Percentiles rank a stretch among this genome's conserved stretches.
Conservation (phyloP, 2,888 invertebrate genomes). For the Rhingia campestris region DNA sequence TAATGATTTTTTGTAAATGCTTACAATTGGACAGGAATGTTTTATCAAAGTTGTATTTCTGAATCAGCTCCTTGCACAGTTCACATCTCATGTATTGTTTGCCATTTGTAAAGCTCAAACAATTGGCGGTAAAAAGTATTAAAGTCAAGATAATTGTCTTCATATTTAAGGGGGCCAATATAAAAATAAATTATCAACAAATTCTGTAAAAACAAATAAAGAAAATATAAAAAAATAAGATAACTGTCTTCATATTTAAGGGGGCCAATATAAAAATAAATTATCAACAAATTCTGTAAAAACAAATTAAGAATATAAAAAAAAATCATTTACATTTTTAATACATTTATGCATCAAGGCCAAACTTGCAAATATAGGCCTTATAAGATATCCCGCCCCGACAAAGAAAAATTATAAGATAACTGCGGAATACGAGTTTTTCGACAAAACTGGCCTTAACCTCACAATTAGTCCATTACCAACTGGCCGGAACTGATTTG, state of each 20-base stretch:
- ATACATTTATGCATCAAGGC: no score
- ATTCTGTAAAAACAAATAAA: not conserved
- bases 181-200: not conserved
- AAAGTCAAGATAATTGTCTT: not conserved
- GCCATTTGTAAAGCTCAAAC: conserved; percentile 28
- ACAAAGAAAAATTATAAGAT: no score
- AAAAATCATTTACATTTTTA: no score
- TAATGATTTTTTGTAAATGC: conserved; percentile 41
- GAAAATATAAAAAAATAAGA: no score
- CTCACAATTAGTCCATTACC: no score
- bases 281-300: not conserved
- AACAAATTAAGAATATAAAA: no score
- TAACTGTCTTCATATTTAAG: not conserved
- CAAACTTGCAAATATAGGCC: no score
- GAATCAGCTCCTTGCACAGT: conserved; percentile 78
- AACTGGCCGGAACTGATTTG: no score
- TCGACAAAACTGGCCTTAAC: no score
- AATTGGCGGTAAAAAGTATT: not conserved
- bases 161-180: not conserved
- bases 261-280: not conserved
- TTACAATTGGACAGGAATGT: conserved; percentile 80
- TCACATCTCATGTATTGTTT: conserved; percentile 79
- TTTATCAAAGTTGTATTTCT: conserved; percentile 78
- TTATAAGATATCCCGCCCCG: no score
- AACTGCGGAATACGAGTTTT: no score